Evolutionary conservation across 2,888 invertebrate species (phyloP), one percentile per base, ranked within the genome.

Genomic region (Tuberolachnus salignus): DNA sequence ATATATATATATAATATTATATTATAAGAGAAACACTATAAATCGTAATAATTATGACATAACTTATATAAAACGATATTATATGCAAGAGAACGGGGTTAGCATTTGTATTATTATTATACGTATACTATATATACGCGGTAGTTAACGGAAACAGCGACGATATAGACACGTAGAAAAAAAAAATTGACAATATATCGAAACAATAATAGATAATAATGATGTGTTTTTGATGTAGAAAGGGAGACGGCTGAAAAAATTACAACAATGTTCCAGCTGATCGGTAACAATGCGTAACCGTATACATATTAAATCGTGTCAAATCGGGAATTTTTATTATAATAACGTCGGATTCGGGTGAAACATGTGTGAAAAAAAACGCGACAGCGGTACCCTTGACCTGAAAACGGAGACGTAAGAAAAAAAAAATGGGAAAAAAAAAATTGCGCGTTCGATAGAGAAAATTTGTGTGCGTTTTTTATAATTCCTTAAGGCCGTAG

Each of bases 281-380:
- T 59, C 69, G 80, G 59, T 51, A 73, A 80, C 71, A 71, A 81
- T 71, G 80, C 64, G 78, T 78, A 78, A 69, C 78, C 59, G 59
- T 59, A 74, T 13, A 64, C 63, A 26, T 53, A 64, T 74, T 74
- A 69, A 78, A 78, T 69, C 78, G 78, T 78, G 49, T 78, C 78
- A 59, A 78, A 78, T 69, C 69, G 59, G 69, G 78, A 78, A 78
- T 78, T 78, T 57, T 42, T 67, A 66, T 67, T 57, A 75, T 66
- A 46, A 72, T 72, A 66, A 66, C 19, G 51, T 59, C 61, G 59
- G 49, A 69, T 69, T 78, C 78, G 78, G 67, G 67, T 14, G 78
- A 67, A 78, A 69, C 78, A 78, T 59, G 78, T 69, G 78, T 66
- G 75, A 75, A 75, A 75, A 46, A 66, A 75, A 57, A 78, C 42